Percentiles rank a stretch among this genome's conserved stretches.
Conservation (phyloP, 2,797 vertebrate genomes). For the Peromyscus melanophrys region DNA sequence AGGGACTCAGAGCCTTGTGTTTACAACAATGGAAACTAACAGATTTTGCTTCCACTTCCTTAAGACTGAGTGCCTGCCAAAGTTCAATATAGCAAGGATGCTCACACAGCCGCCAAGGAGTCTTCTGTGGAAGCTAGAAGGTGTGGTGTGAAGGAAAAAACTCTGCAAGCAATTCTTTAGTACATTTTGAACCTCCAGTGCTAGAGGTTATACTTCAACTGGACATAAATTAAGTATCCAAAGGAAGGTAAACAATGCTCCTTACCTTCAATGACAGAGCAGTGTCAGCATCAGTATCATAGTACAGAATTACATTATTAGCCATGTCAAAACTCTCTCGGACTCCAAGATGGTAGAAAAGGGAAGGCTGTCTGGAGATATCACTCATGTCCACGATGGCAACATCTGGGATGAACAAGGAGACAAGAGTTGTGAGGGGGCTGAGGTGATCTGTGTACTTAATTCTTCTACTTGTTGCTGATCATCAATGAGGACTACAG, state of each 20-base stretch:
- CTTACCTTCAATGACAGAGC: slow-evolving; percentile 96
- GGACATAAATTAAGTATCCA: not conserved
- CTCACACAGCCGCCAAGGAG: not conserved
- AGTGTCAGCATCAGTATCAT: slow-evolving; percentile 95
- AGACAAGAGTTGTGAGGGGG: not conserved
- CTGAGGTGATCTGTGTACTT: not conserved
- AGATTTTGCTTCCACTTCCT: slow-evolving; percentile 29
- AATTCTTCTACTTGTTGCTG: not conserved
- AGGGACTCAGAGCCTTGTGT: slow-evolving; percentile 31
- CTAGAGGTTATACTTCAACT: not conserved
- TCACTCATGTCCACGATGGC: slow-evolving; percentile 98
- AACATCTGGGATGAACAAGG: slow-evolving; percentile 92
- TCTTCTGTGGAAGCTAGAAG: not conserved
- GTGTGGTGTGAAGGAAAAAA: not conserved
- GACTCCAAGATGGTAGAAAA: slow-evolving; percentile 98
- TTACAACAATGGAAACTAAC: slow-evolving; percentile 12
- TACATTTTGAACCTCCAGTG: not conserved
- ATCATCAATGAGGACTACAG: not conserved
- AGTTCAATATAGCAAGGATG: not conserved
- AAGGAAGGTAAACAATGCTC: slow-evolving; percentile 24
- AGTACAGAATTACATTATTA: slow-evolving; percentile 98
- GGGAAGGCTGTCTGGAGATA: slow-evolving; percentile 94
- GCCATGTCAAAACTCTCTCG: slow-evolving; percentile 98
- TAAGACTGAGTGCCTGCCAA: slow-evolving; percentile 33
- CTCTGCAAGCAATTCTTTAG: not conserved